phyloP scores from a whole-genome alignment of 2,888 invertebrate genomes.

The Drosophila paramelanica region DNA sequence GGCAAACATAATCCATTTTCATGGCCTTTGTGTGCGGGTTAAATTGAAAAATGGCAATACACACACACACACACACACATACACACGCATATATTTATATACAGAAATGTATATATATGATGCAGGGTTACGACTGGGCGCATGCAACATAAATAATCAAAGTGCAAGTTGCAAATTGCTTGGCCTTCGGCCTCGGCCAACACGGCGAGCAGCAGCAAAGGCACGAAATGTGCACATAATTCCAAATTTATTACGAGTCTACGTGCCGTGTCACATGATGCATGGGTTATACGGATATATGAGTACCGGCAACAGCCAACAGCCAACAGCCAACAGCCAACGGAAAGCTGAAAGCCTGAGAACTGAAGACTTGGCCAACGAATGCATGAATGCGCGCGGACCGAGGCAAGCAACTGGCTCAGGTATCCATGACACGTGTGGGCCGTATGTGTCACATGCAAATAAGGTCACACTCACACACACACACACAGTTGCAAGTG shows the following conservation, averaged over 20 bases:
- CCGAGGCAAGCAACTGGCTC: conserved; percentile 29
- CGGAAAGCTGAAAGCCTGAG: conserved; percentile 26
- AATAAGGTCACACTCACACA: conserved; percentile 61
- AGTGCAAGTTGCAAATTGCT: conserved; percentile 77
- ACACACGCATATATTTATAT: background rate
- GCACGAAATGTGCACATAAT: conserved; percentile 76
- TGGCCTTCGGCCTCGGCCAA: conserved; percentile 63
- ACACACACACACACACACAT: conserved; percentile 2
- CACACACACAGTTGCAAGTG: conserved; percentile 6
- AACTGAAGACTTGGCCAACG: conserved; percentile 13
- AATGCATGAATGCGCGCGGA: conserved; percentile 18
- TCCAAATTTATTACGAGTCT: conserved; percentile 73
- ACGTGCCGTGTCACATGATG: conserved; percentile 70
- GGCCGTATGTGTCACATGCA: conserved; percentile 65
- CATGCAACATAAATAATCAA: conserved; percentile 74
- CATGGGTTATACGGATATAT: conserved; percentile 36
- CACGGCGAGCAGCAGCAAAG: conserved; percentile 16
- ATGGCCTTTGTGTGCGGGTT: conserved; percentile 42
- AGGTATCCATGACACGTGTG: conserved; percentile 70
- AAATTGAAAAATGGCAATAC: conserved; percentile 55
- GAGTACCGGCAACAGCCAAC: conserved; percentile 5
- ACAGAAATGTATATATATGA: conserved; percentile 21
- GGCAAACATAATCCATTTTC: conserved; percentile 62
- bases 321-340: background rate
- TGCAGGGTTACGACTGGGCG: conserved; percentile 44